Base-by-base conservation (phyloP, 2,888 invertebrate species). In the Tachina grossa region DNA sequence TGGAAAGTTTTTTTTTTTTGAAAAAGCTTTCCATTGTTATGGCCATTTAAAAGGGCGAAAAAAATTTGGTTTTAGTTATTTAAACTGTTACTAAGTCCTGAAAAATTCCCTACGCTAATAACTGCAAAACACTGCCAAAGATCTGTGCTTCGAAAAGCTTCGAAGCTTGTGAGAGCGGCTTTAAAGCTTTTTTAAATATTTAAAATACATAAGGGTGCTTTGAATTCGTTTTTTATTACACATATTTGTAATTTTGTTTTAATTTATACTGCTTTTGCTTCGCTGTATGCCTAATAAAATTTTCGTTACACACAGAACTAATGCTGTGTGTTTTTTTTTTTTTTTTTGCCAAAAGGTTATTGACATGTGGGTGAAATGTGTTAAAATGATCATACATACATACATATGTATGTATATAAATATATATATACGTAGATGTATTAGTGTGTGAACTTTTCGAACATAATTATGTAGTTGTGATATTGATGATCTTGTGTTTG, bases 281-380 rank as follows among this genome's bases (percentile, higher is more conserved):
- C 57, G 16, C 31, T 71, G 47, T 57, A 66, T 22, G 63, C 5
- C n/a, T 22, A 63, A 53, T 55, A 31, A 57, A 77, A 65, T 59
- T 61, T 45, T 71, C 31, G 16, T 9, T 59, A 63, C 75, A 81
- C 45, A 41, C 57, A 53, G 9, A 61, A 72, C 31, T 63, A n/a
- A 63, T n/a, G 13, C 45, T 63, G 2, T 16, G 31, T 63, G 6
- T 6, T 57, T 5, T 49, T 51, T 31, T 66, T 41, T 63, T 51
- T 68, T 31, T 31, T 39, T 51, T 47, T 14, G 53, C 39, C 16
- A 76, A 84, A 61, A 80, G 84, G 75, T 84, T 69, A 79, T 84
- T 84, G 84, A 84, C 84, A 65, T 80, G 79, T 72, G 84, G 80
- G 84, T 84, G 80, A 84, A 80, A 84, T 66, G 65, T 74, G 43